These are phyloP conservation scores for Aspidiotus destructor DNA, from an alignment of 2,888 invertebrate genomes.

Conservation along the genomic window DNA sequence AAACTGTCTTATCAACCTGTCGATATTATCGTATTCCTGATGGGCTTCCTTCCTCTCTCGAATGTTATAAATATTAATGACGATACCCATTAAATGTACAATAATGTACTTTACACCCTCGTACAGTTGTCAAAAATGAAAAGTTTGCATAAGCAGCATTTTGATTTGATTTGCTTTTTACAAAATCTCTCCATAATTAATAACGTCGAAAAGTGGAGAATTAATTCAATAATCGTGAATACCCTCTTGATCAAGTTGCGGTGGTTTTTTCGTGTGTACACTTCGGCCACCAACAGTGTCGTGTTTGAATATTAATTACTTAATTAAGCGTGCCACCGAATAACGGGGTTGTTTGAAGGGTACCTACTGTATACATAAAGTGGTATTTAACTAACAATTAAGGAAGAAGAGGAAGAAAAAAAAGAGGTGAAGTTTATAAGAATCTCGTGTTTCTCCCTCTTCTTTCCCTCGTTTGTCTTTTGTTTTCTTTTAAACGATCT, in stretches of 20 bases:
- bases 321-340: neutral
- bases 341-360: constrained; percentile 18
- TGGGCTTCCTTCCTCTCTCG: constrained; percentile 6
- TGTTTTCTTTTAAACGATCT: neutral
- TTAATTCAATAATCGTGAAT: neutral
- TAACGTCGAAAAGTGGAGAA: neutral
- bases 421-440: constrained; percentile 3
- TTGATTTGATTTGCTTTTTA: too few species aligned
- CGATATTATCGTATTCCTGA: constrained; percentile 12
- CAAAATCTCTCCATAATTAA: too few species aligned
- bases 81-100: constrained; percentile 24
- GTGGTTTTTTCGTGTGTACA: neutral
- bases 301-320: constrained; percentile 4
- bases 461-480: neutral
- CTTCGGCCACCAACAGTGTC: neutral
- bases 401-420: neutral
- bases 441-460: constrained; percentile 15
- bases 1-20: constrained; percentile 17
- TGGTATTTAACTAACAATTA: constrained; percentile 4
- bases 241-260: neutral
- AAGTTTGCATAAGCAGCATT: neutral
- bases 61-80: constrained; percentile 28
- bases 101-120: constrained; percentile 10
- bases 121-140: neutral
- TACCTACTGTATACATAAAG: constrained; percentile 3